Percentiles rank a stretch among this genome's conserved stretches.
phyloP scores from a whole-genome alignment of 1,140 invertebrate species.

The Chrysoperla carnea region DNA sequence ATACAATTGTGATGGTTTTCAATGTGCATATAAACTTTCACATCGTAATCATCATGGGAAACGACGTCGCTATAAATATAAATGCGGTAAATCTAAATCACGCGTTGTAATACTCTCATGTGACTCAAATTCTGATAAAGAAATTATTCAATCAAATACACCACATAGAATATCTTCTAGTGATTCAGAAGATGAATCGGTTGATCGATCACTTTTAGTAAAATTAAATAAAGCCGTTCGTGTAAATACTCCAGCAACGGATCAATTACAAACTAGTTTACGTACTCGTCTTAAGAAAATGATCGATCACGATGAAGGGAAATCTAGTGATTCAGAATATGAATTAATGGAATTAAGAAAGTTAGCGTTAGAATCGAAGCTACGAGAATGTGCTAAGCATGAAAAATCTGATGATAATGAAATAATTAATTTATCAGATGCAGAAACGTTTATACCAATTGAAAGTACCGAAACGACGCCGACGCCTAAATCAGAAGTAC shows the following conservation, averaged over 20 bases:
- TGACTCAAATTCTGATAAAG: too few relatives aligned
- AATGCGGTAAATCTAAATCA: not conserved
- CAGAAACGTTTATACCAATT: not conserved
- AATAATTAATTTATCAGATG: not conserved
- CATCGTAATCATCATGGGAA: not conserved
- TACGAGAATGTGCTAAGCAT: not conserved
- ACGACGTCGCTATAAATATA: not conserved
- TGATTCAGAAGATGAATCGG: conserved; percentile 4
- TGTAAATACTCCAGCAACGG: not conserved
- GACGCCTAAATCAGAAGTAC: not conserved
- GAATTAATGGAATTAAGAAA: conserved; percentile 15
- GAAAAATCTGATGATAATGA: not conserved
- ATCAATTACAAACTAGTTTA: conserved; percentile 6
- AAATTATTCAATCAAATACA: too few relatives aligned
- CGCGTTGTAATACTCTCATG: not conserved
- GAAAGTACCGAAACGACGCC: not conserved
- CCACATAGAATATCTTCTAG: not conserved
- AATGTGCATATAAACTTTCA: not conserved
- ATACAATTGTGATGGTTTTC: not conserved
- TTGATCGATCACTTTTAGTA: not conserved
- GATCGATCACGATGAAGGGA: conserved; percentile 4
- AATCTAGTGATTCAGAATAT: conserved; percentile 8
- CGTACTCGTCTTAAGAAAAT: conserved; percentile 9
- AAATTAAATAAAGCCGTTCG: not conserved
- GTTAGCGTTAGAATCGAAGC: conserved; percentile 1